Evolutionary conservation across 2,797 vertebrate species (phyloP), one percentile per base, ranked within the genome.

Genomic region (Hybognathus amarus): DNA sequence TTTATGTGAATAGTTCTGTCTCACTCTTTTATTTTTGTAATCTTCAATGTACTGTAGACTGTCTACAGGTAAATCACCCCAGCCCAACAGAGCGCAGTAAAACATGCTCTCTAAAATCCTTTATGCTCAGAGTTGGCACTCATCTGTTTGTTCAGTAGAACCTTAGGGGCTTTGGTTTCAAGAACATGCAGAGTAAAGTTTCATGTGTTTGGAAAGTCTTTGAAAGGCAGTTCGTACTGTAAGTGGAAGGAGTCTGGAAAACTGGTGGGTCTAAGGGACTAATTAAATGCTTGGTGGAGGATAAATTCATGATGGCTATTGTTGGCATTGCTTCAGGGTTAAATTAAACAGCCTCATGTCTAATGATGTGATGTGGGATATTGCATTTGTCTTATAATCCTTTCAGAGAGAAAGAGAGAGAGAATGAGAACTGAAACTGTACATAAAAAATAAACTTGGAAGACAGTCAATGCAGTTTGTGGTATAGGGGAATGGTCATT

Each of bases 261-360:
- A 82, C 50, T 75, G 63, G 42, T 77, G 78, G 71, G 47, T 83
- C 68, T 70, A 20, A 73, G 83, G 74, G 80, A 86, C 82, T 88
- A 88, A 87, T 90, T 88, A 88, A 82, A 87, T 84, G 71, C 24
- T 69, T 81, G 68, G 77, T 83, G 47, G 77, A 80, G 77, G 85
- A 83, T 33, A 85, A 76, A 47, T 82, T 86, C 63, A 79, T 82
- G 79, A 83, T 85, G 85, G 77, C 83, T 89, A 83, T 89, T 89
- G 86, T 85, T 84, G 84, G 83, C 76, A 85, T 79, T 83, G 86
- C 86, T 89, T 85, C 38, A 80, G 87, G 86, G 83, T 87, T 86
- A 85, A 90, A 88, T 90, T 84, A 85, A 85, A 77, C 67, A 83
- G 70, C 79, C 79, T 73, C 70, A 38, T 83, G 84, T 85, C 80